Evolutionary conservation across 1,140 invertebrate genomes (phyloP), one percentile per base, ranked within the genome.

Genomic region (Coboldia fuscipes): DNA sequence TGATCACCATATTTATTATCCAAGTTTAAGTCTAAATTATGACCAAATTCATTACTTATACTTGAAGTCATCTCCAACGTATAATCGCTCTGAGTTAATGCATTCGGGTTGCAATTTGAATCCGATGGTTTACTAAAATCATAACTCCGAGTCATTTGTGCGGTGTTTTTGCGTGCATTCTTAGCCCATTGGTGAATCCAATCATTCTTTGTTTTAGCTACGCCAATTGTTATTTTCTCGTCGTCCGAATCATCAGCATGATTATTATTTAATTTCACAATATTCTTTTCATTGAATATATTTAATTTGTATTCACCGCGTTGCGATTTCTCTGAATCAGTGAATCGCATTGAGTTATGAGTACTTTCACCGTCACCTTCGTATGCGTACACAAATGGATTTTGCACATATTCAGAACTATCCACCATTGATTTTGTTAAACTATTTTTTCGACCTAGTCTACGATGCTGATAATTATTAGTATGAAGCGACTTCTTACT

Each of bases 351-450:
- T 4, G 30, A 32, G 13, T 6, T 32, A 8, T 20, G 9, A 8
- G 21, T 10, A 13, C 9, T 21, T n/a, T 32, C 30, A 13, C 14
- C 15, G 10, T 20, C 30, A n/a, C 14, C 8, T n/a, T 13, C 27
- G n/a, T n/a, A n/a, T n/a, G n/a, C n/a, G n/a, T n/a, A n/a, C n/a
- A n/a, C n/a, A n/a, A n/a, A n/a, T 5, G n/a, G 6, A 18, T 51
- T 45, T 37, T 62, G 60, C 1, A 68, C 51, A 32, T 66, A 68
- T 43, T 68, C 65, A 0, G 61, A 66, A 37, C 60, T 57, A 35
- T 68, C 65, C 26, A 66, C 65, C 37, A 66, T 63, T 1, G 64
- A 66, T 45, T 71, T 71, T 2, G 66, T 67, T 39, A 72, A 43
- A 37, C 68, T 70, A 35, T 62, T 60, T 35, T 57, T 56, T 4